Percentiles rank a stretch among this genome's conserved stretches.
Evolutionary conservation across 64 coral and sea anemone species (phyloP).

Genomic region (Actinia equina): DNA sequence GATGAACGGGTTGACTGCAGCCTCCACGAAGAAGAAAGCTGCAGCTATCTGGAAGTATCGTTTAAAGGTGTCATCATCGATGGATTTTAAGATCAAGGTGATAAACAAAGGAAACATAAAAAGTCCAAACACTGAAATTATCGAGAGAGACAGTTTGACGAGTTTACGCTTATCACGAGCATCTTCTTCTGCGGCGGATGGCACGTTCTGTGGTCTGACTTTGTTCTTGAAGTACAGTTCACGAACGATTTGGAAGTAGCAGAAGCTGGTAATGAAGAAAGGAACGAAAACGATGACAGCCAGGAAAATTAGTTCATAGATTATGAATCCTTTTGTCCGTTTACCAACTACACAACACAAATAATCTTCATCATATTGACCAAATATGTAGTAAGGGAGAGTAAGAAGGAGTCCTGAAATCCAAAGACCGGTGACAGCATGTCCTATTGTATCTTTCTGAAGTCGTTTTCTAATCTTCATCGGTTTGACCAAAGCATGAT

Average conservation of each 20-base stretch:
- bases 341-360: neutral
- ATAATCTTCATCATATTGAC: neutral
- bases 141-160: slow-evolving; percentile 28
- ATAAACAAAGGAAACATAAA: neutral
- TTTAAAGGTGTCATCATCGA: neutral
- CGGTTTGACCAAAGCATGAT: slow-evolving; percentile 23
- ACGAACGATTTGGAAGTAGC: slow-evolving; percentile 24
- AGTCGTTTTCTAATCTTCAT: neutral
- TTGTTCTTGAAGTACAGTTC: slow-evolving; percentile 25
- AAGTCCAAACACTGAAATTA: slow-evolving; percentile 20
- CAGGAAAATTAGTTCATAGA: neutral
- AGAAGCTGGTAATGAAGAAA: neutral
- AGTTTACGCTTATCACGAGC: slow-evolving; percentile 13
- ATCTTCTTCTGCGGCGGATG: neutral
- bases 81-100: neutral
- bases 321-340: neutral
- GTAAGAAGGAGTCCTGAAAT: neutral
- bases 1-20: neutral
- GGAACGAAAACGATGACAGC: neutral
- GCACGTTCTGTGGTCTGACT: neutral
- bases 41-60: neutral
- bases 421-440: neutral
- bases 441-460: neutral
- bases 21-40: neutral
- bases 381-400: neutral